Conservation (phyloP, 2,797 vertebrate species). For the Hippoglossus hippoglossus region DNA sequence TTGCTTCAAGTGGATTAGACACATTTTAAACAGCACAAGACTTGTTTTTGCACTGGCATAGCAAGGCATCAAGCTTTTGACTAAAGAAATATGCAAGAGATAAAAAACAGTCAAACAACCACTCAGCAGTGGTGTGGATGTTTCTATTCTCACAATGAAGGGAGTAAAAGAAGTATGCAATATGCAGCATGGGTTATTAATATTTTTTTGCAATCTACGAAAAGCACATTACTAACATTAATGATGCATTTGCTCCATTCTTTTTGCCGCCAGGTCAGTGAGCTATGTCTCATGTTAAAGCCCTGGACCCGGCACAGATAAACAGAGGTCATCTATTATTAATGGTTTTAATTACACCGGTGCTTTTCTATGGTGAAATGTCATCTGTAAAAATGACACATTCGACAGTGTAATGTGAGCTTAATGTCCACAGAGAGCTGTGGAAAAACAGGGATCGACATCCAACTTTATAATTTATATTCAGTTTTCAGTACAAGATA, state of each 20-base stretch:
- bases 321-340: constrained; percentile 30
- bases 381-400: background rate
- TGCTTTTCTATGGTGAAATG: constrained; percentile 3
- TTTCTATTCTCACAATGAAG: too few relatives aligned
- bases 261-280: background rate
- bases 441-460: too few relatives aligned
- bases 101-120: background rate
- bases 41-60: background rate
- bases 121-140: too few relatives aligned
- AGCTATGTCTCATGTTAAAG: background rate
- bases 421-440: background rate
- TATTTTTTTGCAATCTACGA: background rate
- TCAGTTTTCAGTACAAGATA: too few relatives aligned
- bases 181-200: too few relatives aligned
- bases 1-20: constrained; percentile 54
- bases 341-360: constrained; percentile 8
- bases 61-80: constrained; percentile 9
- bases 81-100: background rate
- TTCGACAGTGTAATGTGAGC: background rate
- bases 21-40: constrained; percentile 14
- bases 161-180: too few relatives aligned
- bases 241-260: constrained; percentile 4
- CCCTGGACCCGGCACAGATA: background rate
- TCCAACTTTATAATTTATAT: too few relatives aligned
- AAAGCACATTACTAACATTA: constrained; percentile 1